These are phyloP conservation scores for Melinopterus prodromus DNA, from an alignment of 2,888 invertebrate species.

Conservation along the genomic window DNA sequence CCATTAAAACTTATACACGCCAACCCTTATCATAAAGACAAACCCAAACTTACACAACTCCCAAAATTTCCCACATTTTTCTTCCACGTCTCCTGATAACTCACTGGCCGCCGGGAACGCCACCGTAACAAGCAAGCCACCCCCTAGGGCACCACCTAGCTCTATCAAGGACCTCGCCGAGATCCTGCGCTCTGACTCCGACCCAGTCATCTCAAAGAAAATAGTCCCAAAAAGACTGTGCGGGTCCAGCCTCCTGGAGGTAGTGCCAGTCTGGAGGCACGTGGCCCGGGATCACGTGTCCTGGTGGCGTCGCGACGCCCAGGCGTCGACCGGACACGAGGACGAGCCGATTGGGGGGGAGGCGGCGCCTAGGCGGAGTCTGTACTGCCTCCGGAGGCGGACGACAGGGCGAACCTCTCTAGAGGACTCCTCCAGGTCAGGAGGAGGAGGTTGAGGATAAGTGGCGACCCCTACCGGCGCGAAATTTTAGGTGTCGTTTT, in stretches of 20 bases:
- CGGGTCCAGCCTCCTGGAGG: conserved; percentile 50
- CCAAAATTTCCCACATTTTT: not conserved
- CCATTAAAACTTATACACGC: too few species aligned
- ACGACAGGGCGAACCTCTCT: conserved; percentile 41
- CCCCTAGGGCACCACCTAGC: not conserved
- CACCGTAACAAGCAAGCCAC: not conserved
- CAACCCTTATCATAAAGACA: too few species aligned
- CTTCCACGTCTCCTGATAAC: not conserved
- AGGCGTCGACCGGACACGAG: conserved; percentile 48
- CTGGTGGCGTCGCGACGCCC: conserved; percentile 47
- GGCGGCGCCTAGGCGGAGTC: conserved; percentile 53
- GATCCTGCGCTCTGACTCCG: not conserved
- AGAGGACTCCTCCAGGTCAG: conserved; percentile 30
- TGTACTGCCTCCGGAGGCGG: conserved; percentile 53
- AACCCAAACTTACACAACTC: too few species aligned
- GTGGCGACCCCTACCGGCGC: not conserved
- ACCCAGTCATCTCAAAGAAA: not conserved
- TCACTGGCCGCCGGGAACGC: not conserved
- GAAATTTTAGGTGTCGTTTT: not conserved
- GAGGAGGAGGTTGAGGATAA: not conserved
- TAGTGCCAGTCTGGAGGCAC: conserved; percentile 49
- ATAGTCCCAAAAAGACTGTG: not conserved
- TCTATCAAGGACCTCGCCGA: not conserved
- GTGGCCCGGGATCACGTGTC: conserved; percentile 55
- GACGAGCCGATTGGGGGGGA: conserved; percentile 48